Conservation (phyloP, 2,888 invertebrate genomes). For the Bibio marci region DNA sequence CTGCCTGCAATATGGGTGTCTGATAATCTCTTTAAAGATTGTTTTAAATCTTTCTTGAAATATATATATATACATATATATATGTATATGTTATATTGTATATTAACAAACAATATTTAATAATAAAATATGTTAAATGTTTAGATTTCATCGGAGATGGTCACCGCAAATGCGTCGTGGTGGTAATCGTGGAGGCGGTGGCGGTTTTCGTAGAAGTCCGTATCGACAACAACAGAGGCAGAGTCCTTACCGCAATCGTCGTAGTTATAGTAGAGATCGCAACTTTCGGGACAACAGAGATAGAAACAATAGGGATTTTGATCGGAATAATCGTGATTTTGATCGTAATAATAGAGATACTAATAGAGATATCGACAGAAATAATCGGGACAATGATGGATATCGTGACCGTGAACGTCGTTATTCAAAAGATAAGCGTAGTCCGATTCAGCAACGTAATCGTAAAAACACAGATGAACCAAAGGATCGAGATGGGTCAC, state of each 20-base stretch:
- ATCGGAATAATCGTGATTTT: constrained; percentile 30
- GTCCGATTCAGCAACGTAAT: too few species aligned
- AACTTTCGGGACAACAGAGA: constrained; percentile 17
- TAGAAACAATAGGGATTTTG: constrained; percentile 26
- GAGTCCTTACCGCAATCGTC: constrained; percentile 2
- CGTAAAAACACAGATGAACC: constrained; percentile 27
- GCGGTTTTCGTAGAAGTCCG: constrained; percentile 2
- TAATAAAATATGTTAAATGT: too few species aligned
- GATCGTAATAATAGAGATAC: constrained; percentile 26
- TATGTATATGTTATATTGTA: too few species aligned
- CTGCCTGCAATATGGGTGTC: too few species aligned
- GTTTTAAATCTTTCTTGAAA: too few species aligned
- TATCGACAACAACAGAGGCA: background rate
- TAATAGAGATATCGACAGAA: constrained; percentile 26
- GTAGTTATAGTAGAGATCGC: constrained; percentile 14
- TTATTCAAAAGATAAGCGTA: constrained; percentile 15
- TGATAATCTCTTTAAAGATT: too few species aligned
- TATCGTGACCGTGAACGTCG: constrained; percentile 12
- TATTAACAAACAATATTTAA: too few species aligned
- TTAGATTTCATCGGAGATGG: constrained; percentile 11
- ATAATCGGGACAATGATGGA: constrained; percentile 28
- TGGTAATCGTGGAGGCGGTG: constrained; percentile 1
- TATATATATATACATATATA: too few species aligned
- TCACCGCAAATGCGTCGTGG: constrained; percentile 11
- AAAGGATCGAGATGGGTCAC: constrained; percentile 27